Evolutionary conservation across 2,888 invertebrate genomes (phyloP).

Genomic region (Folsomia candida): DNA sequence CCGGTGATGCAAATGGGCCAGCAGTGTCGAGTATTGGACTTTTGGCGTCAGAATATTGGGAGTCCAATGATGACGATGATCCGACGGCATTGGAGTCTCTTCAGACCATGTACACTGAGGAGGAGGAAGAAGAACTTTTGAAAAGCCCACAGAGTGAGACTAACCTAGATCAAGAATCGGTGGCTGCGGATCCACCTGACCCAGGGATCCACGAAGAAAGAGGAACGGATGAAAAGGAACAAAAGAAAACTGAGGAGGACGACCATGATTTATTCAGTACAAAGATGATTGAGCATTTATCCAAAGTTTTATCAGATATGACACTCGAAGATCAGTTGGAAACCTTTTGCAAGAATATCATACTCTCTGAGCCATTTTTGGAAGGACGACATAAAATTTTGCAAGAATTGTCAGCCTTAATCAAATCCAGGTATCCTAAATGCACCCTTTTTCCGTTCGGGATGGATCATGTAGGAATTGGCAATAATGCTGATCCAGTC

Average conservation of each 20-base stretch:
- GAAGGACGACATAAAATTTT: not conserved
- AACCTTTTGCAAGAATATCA: constrained; percentile 10
- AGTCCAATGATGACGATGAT: not conserved
- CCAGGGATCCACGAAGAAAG: not conserved
- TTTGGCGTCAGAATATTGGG: constrained; percentile 8
- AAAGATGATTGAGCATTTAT: constrained; percentile 12
- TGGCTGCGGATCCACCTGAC: not conserved
- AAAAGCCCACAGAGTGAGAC: too few relatives aligned
- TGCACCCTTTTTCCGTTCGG: constrained; percentile 10
- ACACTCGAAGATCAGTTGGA: constrained; percentile 16
- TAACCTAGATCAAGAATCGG: not conserved
- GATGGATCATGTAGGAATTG: constrained; percentile 12
- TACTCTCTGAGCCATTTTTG: constrained; percentile 7
- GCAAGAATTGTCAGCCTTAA: not conserved
- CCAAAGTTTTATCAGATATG: not conserved
- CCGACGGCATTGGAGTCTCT: not conserved
- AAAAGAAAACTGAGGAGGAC: not conserved
- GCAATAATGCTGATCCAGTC: constrained; percentile 7
- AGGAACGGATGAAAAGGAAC: not conserved
- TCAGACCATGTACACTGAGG: not conserved
- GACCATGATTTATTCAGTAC: constrained; percentile 9
- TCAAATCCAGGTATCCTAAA: constrained; percentile 9
- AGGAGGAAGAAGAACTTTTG: not conserved
- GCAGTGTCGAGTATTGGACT: not conserved
- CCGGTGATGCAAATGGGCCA: not conserved